Evolutionary conservation across 2,888 invertebrate genomes (phyloP), one percentile per base, ranked within the genome.

Genomic region (Sepioteuthis lessoniana): DNA sequence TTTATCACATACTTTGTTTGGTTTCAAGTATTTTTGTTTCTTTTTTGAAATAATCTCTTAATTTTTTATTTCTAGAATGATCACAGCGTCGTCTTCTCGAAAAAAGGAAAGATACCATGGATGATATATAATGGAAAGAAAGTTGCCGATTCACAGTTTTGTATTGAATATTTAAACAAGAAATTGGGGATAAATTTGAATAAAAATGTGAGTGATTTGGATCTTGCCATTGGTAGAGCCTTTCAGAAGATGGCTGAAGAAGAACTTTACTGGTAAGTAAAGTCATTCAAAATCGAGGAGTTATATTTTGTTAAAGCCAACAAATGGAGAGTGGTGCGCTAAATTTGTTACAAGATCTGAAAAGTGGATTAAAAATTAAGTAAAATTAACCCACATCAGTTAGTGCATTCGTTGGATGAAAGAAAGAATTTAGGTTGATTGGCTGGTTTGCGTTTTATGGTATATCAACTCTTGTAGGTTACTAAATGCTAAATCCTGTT

Each of bases 91-190:
- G 95, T 95, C 21, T 95, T 96, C 94, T 97, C 97, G 35, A 96
- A 95, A 25, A 97, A 97, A 94, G 97, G 97, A 2, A 97, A 97
- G 95, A 96, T 96, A 8, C 97, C 97, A 0, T 97, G 97, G 97
- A 97, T 97, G 90, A 96, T 96, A n/a, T 96, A 96, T 94, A 97
- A 97, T 94, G 97, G 97, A 0, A 94, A 95, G 55, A 95, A 96
- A 0, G 94, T 97, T 0, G 96, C 96, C 0, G 97, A 97, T 95
- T 97, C 97, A 0, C 97, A 97, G 95, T 95, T 97, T 37, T 96
- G 96, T 94, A 97, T 97, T 31, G 97, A 97, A 92, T 96, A 96
- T 94, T 95, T 97, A 55, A 97, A 96, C 94, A 95, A 96, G 90
- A 95, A 96, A 91, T 96, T 96, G 37, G 94, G 95, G 21, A 95